A percentile compares a stretch with the other conserved stretches of the same genome.
phyloP scores from a whole-genome alignment of 2,797 vertebrate genomes.

The Sparidentex hasta region DNA sequence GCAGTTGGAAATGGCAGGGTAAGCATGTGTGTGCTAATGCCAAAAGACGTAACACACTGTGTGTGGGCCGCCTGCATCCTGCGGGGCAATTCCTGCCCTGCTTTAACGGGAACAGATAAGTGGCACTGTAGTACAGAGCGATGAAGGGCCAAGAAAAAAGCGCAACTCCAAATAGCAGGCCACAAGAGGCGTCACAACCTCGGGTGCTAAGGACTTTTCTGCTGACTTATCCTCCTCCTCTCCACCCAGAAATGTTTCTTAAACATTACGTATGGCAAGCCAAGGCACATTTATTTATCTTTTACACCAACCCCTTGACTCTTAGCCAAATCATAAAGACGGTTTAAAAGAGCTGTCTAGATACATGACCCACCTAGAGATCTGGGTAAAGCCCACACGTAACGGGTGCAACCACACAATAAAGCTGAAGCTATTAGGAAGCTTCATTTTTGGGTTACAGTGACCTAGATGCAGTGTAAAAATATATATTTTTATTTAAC shows the following conservation, averaged over 20 bases:
- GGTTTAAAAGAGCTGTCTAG: conserved; percentile 12
- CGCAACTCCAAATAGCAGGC: conserved; percentile 63
- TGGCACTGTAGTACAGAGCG: conserved; percentile 75
- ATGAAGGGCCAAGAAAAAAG: conserved; percentile 54
- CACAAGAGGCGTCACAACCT: conserved; percentile 48
- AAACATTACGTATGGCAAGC: conserved; percentile 33
- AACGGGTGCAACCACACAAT: background rate
- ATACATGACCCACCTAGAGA: background rate
- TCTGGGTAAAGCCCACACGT: conserved; percentile 5
- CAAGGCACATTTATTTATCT: conserved; percentile 30
- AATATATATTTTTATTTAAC: background rate
- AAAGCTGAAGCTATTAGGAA: background rate
- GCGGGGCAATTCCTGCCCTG: conserved; percentile 79
- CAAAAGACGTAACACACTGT: conserved; percentile 76
- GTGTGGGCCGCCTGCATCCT: conserved; percentile 81
- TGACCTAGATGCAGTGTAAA: background rate
- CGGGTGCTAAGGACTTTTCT: conserved; percentile 54
- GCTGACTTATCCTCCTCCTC: conserved; percentile 62
- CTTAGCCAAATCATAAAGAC: conserved; percentile 35
- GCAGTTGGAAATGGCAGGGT: conserved; percentile 67
- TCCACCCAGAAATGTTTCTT: conserved; percentile 32
- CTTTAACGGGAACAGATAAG: conserved; percentile 84
- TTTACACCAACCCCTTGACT: conserved; percentile 25
- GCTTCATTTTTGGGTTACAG: background rate
- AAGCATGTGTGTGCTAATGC: conserved; percentile 69